A percentile compares a stretch with the other conserved stretches of the same genome.
Conservation (phyloP, 2,113 vertebrate genomes). For the Rattus rattus region DNA sequence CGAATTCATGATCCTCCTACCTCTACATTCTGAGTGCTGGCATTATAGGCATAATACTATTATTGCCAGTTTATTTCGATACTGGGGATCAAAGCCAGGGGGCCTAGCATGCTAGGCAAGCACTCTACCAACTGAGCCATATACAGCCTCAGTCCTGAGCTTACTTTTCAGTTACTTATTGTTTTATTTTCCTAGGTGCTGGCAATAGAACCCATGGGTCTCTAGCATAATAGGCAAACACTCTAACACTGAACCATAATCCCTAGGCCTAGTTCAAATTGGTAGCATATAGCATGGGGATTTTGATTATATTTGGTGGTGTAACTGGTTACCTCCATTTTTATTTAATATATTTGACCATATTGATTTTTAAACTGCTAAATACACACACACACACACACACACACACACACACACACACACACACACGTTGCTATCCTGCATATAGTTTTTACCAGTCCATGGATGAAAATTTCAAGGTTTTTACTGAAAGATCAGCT, state of each 20-base stretch:
- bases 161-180: not conserved
- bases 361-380: slow-evolving; percentile 40
- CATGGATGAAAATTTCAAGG: not conserved
- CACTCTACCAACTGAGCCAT: not conserved
- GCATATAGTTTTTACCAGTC: not conserved
- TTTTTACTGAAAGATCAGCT: not conserved
- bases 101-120: not conserved
- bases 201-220: not conserved
- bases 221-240: not conserved
- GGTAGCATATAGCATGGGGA: not conserved
- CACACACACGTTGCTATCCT: no score
- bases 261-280: not conserved
- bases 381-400: not conserved
- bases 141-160: not conserved
- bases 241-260: not conserved
- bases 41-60: not conserved
- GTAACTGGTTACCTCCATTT: not conserved
- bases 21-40: not conserved
- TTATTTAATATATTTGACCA: not conserved
- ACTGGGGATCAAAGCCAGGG: not conserved
- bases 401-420: no score
- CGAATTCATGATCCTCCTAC: not conserved
- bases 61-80: not conserved
- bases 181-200: not conserved
- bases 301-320: slow-evolving; percentile 5